Evolutionary conservation across 2,797 vertebrate genomes (phyloP).

Genomic region (Notoglanidium macrostoma): DNA sequence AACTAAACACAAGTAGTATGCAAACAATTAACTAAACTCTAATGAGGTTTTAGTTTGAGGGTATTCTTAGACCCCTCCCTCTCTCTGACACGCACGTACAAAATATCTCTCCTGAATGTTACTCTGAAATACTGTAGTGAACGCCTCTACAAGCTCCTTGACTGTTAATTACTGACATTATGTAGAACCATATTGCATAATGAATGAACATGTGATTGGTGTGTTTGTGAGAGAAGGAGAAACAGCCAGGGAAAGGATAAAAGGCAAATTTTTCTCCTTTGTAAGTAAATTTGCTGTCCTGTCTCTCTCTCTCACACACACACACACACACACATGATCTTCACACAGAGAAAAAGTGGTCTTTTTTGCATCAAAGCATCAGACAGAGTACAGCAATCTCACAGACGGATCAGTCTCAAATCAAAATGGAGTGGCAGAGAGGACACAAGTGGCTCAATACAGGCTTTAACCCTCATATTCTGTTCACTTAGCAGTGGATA

Average conservation of each 20-base stretch:
- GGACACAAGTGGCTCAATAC: slow-evolving; percentile 48
- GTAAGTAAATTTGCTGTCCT: not conserved
- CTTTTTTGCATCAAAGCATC: slow-evolving; percentile 40
- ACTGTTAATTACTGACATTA: slow-evolving; percentile 9
- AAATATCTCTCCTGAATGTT: not conserved
- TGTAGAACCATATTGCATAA: not conserved
- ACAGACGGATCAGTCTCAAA: slow-evolving; percentile 55
- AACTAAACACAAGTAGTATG: not conserved
- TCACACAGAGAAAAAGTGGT: slow-evolving; percentile 3
- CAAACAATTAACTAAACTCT: not conserved
- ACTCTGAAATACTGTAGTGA: not conserved
- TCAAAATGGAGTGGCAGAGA: slow-evolving; percentile 53
- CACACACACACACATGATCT: slow-evolving; percentile 24
- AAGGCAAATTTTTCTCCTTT: not conserved
- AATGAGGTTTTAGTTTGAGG: not conserved
- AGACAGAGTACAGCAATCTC: slow-evolving; percentile 45
- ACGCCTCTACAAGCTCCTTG: not conserved
- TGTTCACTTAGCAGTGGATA: not conserved
- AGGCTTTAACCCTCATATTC: slow-evolving; percentile 7
- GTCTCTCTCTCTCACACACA: slow-evolving; percentile 8
- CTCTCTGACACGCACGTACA: not conserved
- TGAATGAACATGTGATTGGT: not conserved
- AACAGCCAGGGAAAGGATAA: not conserved
- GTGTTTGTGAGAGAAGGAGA: not conserved
- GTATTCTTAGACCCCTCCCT: not conserved